Evolutionary conservation across 2,888 invertebrate species (phyloP).

Genomic region (Adelphocoris suturalis): DNA sequence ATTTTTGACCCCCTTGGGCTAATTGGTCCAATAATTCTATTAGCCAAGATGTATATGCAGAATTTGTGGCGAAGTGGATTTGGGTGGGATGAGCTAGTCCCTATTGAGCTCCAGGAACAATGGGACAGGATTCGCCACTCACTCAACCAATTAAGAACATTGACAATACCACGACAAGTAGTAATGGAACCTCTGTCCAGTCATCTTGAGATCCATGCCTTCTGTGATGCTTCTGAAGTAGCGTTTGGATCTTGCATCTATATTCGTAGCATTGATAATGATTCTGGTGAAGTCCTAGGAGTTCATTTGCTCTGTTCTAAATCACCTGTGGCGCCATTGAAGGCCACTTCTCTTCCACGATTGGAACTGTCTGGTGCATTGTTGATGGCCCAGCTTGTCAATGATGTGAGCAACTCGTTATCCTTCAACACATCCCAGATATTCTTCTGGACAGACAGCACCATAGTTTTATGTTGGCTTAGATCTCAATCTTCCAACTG

Average conservation of each 20-base stretch:
- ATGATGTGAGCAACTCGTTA: too few species aligned
- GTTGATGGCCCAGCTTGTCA: too few species aligned
- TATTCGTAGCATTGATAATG: not conserved
- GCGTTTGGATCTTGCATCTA: constrained; percentile 10
- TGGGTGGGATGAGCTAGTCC: too few species aligned
- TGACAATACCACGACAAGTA: not conserved
- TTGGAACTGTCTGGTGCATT: too few species aligned
- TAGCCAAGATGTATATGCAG: not conserved
- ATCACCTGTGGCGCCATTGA: constrained; percentile 12
- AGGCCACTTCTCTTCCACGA: not conserved
- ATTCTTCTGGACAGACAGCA: constrained; percentile 32
- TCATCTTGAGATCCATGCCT: not conserved
- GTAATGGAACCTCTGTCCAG: too few species aligned
- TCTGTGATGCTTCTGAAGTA: not conserved
- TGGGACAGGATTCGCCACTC: constrained; percentile 21
- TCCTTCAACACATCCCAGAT: not conserved
- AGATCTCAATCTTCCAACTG: not conserved
- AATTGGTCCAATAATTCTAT: not conserved
- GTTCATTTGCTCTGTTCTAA: not conserved
- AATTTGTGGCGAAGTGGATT: too few species aligned
- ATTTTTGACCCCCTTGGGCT: constrained; percentile 21
- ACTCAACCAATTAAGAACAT: not conserved
- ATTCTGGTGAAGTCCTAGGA: not conserved
- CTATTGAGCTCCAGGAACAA: too few species aligned
- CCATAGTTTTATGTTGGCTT: constrained; percentile 19